Conservation (phyloP, 2,113 vertebrate species). For the Trachemys scripta region DNA sequence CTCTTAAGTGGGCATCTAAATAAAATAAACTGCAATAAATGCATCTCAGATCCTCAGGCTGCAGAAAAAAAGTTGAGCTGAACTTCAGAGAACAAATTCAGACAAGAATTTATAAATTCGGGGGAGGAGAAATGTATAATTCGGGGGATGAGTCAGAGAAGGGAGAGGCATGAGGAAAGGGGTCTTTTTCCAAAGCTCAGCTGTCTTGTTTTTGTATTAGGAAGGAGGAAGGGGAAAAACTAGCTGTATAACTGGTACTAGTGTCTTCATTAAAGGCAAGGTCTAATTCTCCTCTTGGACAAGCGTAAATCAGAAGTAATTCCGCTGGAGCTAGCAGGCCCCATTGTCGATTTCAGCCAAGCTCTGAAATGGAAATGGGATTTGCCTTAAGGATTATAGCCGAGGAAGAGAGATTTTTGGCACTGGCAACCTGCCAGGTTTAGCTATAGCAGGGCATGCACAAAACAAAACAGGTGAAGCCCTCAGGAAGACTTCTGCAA, state of each 20-base stretch:
- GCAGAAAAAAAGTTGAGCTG: background rate
- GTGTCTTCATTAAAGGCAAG: background rate
- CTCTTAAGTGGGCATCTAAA: constrained; percentile 46
- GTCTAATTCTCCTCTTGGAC: background rate
- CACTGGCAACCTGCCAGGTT: background rate
- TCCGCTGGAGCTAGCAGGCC: too few species aligned
- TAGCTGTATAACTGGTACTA: background rate
- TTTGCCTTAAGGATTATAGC: background rate
- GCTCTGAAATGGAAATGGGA: background rate
- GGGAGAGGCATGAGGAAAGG: too few species aligned
- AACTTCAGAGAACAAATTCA: background rate
- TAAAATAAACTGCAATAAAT: background rate
- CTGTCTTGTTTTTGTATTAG: too few species aligned
- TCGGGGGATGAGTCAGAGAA: too few species aligned
- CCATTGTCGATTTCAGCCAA: background rate
- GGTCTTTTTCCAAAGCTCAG: too few species aligned
- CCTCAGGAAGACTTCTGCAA: background rate
- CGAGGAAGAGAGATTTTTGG: background rate
- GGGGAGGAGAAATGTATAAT: background rate
- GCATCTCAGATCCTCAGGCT: background rate
- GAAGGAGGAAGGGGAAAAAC: too few species aligned
- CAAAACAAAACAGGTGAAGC: background rate
- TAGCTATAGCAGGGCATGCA: background rate
- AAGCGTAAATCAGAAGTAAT: background rate
- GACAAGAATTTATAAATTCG: background rate